Percentiles rank a stretch among this genome's conserved stretches.
Evolutionary conservation across 2,888 invertebrate genomes (phyloP).

Genomic region (Clivina fossor): DNA sequence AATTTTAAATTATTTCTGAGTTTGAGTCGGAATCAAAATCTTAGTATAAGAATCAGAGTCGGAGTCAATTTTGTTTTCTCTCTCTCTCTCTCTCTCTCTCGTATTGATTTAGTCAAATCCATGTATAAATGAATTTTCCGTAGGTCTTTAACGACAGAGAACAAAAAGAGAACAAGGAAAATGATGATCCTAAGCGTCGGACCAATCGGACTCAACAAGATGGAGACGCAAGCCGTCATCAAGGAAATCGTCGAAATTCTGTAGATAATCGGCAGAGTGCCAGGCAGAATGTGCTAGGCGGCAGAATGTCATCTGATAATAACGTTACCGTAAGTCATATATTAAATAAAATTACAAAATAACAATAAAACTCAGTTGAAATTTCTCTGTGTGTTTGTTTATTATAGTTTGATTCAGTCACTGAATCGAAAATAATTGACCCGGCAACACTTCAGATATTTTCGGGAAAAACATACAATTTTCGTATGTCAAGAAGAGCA

Average conservation of each 20-base stretch:
- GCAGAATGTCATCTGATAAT: too few species aligned
- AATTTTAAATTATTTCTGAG: too few species aligned
- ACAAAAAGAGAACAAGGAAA: slow-evolving; percentile 59
- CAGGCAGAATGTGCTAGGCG: slow-evolving; percentile 52
- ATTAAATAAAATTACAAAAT: too few species aligned
- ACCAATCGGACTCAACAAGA: slow-evolving; percentile 56
- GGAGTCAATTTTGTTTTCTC: too few species aligned
- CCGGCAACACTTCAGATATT: slow-evolving; percentile 65
- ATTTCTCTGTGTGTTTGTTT: slow-evolving; percentile 39
- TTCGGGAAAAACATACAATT: slow-evolving; percentile 47
- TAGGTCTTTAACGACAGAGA: too few species aligned
- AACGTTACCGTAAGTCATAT: too few species aligned
- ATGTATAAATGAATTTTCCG: too few species aligned
- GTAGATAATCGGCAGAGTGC: slow-evolving; percentile 55
- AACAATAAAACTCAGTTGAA: too few species aligned
- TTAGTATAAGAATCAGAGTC: too few species aligned
- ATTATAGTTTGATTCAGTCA: slow-evolving; percentile 83
- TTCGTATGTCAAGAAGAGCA: slow-evolving; percentile 62
- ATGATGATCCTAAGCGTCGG: slow-evolving; percentile 60
- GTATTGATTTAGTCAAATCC: too few species aligned
- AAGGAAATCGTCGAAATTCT: slow-evolving; percentile 49
- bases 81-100: too few species aligned
- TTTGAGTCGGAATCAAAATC: too few species aligned
- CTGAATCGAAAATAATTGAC: slow-evolving; percentile 89
- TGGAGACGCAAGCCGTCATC: slow-evolving; percentile 37